Evolutionary conservation across 2,888 invertebrate species (phyloP), one percentile per base, ranked within the genome.

Genomic region (Tinea trinotella): DNA sequence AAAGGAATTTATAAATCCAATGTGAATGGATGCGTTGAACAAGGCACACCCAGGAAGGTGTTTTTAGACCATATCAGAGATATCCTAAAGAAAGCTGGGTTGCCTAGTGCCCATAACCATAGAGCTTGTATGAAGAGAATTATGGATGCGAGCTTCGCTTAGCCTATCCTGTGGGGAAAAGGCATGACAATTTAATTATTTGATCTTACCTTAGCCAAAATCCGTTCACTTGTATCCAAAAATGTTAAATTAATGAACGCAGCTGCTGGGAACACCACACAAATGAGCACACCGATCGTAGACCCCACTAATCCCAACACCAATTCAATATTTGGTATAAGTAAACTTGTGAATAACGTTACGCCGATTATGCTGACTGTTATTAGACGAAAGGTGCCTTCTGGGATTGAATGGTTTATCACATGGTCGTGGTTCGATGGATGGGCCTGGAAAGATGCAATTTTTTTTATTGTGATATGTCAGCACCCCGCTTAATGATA

Each of bases 261-360:
- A 0, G 94, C 89, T 0, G 97, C 94, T 0, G 99, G 99, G 66
- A 98, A 94, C 66, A 98, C 92, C 30, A 97, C 90, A 65, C 98
- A 98, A 60, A 99, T 93, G 60, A 96, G 89, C 10, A 96, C 93
- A 0, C 99, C 99, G 62, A 98, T 96, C 0, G 98, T 98, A 1
- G 98, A 96, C 0, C 99, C 99, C 34, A 97, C 92, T 30, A 99
- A 81, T 0, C 98, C 98, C 56, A 99, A 88, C 54, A 99, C 95
- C 63, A 98, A 89, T 83, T 99, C 96, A 56, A 96, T 95, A 68
- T 96, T 97, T 12, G 99, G 99, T 62, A 98, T 91, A 59, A 96
- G 74, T 53, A 99, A 89, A 10, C 96, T 97, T 55, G 93, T 89
- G 56, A 91, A 78, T 52, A 98, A 85, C 0, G 97, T 92, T 15